Conservation (phyloP, 2,113 vertebrate genomes). For the Laticauda laticaudata region DNA sequence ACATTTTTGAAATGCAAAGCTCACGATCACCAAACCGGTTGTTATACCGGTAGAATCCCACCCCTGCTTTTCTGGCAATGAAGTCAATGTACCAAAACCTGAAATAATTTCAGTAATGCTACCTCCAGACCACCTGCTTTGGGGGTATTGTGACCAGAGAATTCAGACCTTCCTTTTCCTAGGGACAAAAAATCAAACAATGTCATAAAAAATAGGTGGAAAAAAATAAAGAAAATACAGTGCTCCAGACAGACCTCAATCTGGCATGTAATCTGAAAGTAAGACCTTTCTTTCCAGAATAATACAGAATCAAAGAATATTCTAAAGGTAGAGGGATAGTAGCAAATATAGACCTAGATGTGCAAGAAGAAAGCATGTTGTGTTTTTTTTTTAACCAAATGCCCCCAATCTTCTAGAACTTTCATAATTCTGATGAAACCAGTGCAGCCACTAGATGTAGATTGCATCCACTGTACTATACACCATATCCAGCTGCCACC, state of each 20-base stretch:
- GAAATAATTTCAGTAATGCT: background rate
- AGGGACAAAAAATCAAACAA: background rate
- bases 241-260: background rate
- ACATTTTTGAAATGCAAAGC: too few species aligned
- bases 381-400: background rate
- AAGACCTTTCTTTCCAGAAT: background rate
- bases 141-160: background rate
- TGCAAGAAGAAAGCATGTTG: background rate
- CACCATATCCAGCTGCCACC: background rate
- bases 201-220: background rate
- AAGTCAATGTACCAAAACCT: background rate
- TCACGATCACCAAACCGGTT: too few species aligned
- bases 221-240: background rate
- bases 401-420: background rate
- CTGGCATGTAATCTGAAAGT: background rate
- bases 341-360: background rate
- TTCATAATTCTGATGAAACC: background rate
- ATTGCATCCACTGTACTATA: background rate
- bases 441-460: background rate
- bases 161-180: background rate
- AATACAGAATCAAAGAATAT: background rate
- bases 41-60: too few species aligned
- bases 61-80: background rate
- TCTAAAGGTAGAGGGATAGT: background rate
- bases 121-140: background rate